Base-by-base conservation (phyloP, 2,888 invertebrate genomes). In the Melinaea menophilus region DNA sequence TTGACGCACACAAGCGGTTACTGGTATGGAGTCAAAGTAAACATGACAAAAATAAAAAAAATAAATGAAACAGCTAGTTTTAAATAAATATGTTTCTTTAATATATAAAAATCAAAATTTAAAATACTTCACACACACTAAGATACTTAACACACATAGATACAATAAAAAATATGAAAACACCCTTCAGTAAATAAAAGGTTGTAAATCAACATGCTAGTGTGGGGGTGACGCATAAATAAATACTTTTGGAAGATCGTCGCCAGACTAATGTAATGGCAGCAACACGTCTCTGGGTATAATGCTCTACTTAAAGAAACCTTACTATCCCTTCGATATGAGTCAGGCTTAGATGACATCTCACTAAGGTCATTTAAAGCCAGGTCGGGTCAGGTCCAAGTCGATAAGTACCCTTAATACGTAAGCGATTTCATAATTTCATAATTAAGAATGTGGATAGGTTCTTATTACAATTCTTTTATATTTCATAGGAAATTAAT, bases 231-330 rank as follows among this genome's bases (percentile, higher is more conserved):
- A 3, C 22, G 31, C 51, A 51, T 51, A 51, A 51, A 51, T 51
- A 51, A 51, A 22, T 22, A n/a, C 12, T 9, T 31, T 11, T 11
- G 31, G 37, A 60, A 60, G 22, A 22, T 60, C 46, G 37, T 57
- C 60, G 11, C 11, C 57, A 57, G 54, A 56, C 63, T 63, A 63
- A 63, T 63, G 63, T 63, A 55, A 63, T 57, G 51, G 31, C 7
- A 31, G 51, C 31, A 51, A 22, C 31, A 51, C 31, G 31, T 7
- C 9, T 51, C 51, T 51, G 51, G 31, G 51, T 7, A 51, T 51
- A 51, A 51, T 31, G 51, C 51, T 51, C 31, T 51, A 51, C 51
- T 51, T 31, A 51, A 31, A n/a, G 31, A 31, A 51, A 51, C 51
- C 51, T 51, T 51, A 51, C 31, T 51, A 51, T 51, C 22, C 51